Base-by-base conservation (phyloP, 2,888 invertebrate genomes). In the Lamellibrachia columna region DNA sequence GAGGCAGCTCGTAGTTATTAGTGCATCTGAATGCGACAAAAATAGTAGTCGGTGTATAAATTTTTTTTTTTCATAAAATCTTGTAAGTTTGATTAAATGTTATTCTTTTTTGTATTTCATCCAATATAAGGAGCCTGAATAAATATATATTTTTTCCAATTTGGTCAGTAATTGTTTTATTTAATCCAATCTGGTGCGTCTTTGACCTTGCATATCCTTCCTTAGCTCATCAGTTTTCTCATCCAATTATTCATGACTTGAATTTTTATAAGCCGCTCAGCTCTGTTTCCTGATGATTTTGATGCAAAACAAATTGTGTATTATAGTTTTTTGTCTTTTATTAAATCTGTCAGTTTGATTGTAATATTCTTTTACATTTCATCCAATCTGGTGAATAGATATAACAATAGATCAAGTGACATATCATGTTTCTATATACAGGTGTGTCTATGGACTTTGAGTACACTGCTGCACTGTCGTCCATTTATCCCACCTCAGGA, bases 401-500 rank as follows among this genome's bases (percentile, higher is more conserved):
- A 75, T 75, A 6, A 75, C 22, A 75, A 22, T 75, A 75, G 75
- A 75, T 15, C 75, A 22, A 75, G 75, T 75, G 75, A 75, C 75
- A 75, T 22, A 2, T 15, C 75, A 15, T 75, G 75, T 15, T 75
- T 55, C 22, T 75, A 75, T n/a, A 22, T 75, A 75, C 75, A 7
- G 91, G 90, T n/a, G 92, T 92, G 9, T 52, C 90, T 28, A 53
- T 90, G 7, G 90, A 92, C 40, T 93, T 93, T 60, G 92, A 91
- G 3, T 93, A 93, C 90, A 52, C 28, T 4, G 92, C 93, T 91
- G 52, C 9, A 28, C 90, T 93, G 52, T 90, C 58, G 15, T 91
- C 52, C 15, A 75, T 93, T 11, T n/a, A 52, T 9, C 93, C 93
- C 7, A 60, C 90, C 28, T 3, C 52, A 53, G 93, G 93, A 40